phyloP scores from a whole-genome alignment of 2,888 invertebrate genomes.

The Allacma fusca region DNA sequence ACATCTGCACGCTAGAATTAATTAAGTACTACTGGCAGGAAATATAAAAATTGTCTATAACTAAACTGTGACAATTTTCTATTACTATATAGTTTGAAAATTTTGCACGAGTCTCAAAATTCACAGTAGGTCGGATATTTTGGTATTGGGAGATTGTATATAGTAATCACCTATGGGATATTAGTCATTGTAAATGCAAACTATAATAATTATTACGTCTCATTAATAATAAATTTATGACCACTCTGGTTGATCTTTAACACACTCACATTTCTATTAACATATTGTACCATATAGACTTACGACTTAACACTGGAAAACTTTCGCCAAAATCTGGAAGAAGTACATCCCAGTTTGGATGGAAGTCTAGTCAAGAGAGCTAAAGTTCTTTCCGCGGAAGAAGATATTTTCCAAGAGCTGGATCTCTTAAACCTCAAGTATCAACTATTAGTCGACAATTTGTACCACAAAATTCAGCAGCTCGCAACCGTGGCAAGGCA shows the following conservation, averaged over 20 bases:
- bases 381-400: constrained; percentile 70
- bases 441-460: constrained; percentile 74
- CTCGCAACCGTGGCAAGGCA: constrained; percentile 73
- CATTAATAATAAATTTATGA: background rate
- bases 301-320: constrained; percentile 85
- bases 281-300: constrained; percentile 70
- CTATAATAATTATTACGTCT: no score
- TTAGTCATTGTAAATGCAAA: no score
- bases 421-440: constrained; percentile 83
- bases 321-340: constrained; percentile 82
- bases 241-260: background rate
- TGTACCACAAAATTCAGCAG: constrained; percentile 75
- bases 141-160: no score
- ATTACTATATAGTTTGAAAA: no score
- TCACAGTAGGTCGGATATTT: no score
- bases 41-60: no score
- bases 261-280: constrained; percentile 26
- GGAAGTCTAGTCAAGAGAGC: constrained; percentile 65
- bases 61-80: no score
- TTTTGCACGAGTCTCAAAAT: no score
- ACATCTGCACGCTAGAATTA: no score
- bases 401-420: constrained; percentile 77
- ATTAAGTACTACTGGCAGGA: no score
- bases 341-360: constrained; percentile 82
- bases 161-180: no score